Evolutionary conservation across 2,888 invertebrate species (phyloP).

Genomic region (Parnassius mnemosyne): DNA sequence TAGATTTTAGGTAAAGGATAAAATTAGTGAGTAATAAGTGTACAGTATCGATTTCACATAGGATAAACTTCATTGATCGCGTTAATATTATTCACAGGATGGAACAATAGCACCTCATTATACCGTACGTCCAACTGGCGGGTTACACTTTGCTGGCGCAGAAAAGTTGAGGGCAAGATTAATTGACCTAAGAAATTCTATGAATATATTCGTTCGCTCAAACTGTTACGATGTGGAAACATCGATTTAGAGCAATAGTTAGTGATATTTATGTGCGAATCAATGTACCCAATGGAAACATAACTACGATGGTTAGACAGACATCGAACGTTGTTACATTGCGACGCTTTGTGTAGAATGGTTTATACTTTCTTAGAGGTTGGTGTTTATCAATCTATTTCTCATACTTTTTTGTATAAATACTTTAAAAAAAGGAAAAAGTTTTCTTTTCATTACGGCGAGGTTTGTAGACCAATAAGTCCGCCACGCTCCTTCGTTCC

Average conservation of each 20-base stretch:
- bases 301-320: conserved; percentile 30
- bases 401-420: too few relatives aligned
- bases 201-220: conserved; percentile 30
- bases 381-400: conserved; percentile 30
- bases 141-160: conserved; percentile 69
- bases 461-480: too few relatives aligned
- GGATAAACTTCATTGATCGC: too few relatives aligned
- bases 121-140: conserved; percentile 61
- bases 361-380: conserved; percentile 87
- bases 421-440: too few relatives aligned
- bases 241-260: conserved; percentile 29
- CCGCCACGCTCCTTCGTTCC: too few relatives aligned
- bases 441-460: conserved; percentile 31
- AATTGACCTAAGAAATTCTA: conserved; percentile 40
- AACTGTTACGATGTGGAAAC: conserved; percentile 39
- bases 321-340: conserved; percentile 70
- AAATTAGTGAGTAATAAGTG: neutral
- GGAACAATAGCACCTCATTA: conserved; percentile 55
- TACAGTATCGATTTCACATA: neutral
- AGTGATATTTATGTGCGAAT: conserved; percentile 23
- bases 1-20: neutral
- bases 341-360: conserved; percentile 80
- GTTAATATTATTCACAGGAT: conserved; percentile 42
- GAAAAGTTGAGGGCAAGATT: conserved; percentile 61
- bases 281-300: conserved; percentile 20